Base-by-base conservation (phyloP, 1,140 invertebrate species). In the Bombus confusus region DNA sequence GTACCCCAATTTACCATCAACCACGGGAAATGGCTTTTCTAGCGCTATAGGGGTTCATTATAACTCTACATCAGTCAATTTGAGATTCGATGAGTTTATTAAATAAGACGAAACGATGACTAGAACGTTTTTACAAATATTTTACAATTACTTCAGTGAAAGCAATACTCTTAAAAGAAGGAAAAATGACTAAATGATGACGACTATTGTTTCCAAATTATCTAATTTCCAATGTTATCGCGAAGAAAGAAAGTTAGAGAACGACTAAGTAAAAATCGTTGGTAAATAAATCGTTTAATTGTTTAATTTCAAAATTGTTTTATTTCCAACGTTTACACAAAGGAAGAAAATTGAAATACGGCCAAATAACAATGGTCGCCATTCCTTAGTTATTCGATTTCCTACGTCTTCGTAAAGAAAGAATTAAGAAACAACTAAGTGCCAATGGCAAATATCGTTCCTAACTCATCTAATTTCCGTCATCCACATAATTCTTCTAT, bases 41-140 rank as follows among this genome's bases (percentile, higher is more conserved):
- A 68, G 31, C 31, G 66, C 8, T 68, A 34, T 37, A 34, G 31
- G 66, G 66, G 66, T 22, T 18, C 66, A 10, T 37, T 34, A 22
- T 0, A 10, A 0, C 13, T 18, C 18, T 9, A 1, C 9, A 10
- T 37, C 31, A 3, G 31, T 34, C 66, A 34, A 68, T 68, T 34
- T 18, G 34, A 34, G 64, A 18, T 31, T 22, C 18, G 18, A 68
- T 1, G 68, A 4, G 68, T 69, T 69, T 69, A 69, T 39, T 39
- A 5, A 39, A 69, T 25, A 37, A 69, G 25, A 2, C 8, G 2
- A 25, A 13, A 39, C 34, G 22, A 69, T 4, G 34, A 18, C 15
- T 5, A 0, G 15, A 3, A 37, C 2, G 3, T 0, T 68, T 22
- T 2, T 9, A 9, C 0, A 2, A 9, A 9, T 25, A 31, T 37